Evolutionary conservation across 2,888 invertebrate species (phyloP).

Genomic region (Lepidochrysops patricia): DNA sequence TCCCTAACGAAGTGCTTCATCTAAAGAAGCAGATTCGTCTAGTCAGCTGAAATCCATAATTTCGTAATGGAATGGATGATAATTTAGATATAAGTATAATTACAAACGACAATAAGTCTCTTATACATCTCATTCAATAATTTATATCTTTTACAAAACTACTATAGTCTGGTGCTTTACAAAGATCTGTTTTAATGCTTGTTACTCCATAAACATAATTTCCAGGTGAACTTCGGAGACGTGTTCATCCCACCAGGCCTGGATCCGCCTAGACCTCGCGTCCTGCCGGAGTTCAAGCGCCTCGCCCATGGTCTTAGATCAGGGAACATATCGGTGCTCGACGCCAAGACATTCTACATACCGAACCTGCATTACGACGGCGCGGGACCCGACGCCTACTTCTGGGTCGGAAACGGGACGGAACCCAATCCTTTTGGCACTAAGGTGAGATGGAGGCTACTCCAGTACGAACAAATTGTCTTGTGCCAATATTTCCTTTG

Average conservation of each 20-base stretch:
- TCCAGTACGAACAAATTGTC: too few relatives aligned
- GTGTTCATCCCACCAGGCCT: slow-evolving; percentile 85
- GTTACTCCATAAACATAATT: slow-evolving; percentile 13
- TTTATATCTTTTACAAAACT: too few relatives aligned
- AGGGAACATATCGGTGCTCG: slow-evolving; percentile 92
- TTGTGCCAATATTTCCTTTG: too few relatives aligned
- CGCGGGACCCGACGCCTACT: slow-evolving; percentile 93
- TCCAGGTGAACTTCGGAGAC: slow-evolving; percentile 91
- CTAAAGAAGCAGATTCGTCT: too few relatives aligned
- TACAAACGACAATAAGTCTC: too few relatives aligned
- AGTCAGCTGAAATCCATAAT: too few relatives aligned
- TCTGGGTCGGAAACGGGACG: slow-evolving; percentile 93
- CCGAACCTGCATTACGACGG: slow-evolving; percentile 95
- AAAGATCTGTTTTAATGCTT: too few relatives aligned
- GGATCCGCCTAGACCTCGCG: slow-evolving; percentile 85
- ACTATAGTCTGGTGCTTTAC: too few relatives aligned
- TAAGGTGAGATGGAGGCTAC: slow-evolving; percentile 80
- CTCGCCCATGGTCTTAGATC: slow-evolving; percentile 91
- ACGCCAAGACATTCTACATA: slow-evolving; percentile 93
- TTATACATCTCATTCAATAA: too few relatives aligned
- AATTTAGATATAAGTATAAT: too few relatives aligned
- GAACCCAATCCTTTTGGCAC: slow-evolving; percentile 87
- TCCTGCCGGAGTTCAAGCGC: slow-evolving; percentile 89
- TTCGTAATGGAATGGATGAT: too few relatives aligned
- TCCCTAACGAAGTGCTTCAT: too few relatives aligned